Base-by-base conservation (phyloP, 2,797 vertebrate species). In the Pelochelys cantorii region DNA sequence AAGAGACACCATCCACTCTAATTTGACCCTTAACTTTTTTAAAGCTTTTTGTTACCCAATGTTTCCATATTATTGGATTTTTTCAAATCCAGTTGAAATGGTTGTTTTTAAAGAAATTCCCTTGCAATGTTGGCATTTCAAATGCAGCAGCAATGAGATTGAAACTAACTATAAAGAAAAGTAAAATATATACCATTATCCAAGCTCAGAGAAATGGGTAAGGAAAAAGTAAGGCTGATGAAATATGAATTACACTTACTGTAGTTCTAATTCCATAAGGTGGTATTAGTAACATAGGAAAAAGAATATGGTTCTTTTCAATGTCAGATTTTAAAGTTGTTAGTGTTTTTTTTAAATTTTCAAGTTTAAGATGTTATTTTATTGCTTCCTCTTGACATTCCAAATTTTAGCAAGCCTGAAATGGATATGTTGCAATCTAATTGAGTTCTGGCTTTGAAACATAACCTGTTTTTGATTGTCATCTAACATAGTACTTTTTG, bases 111-210 rank as follows among this genome's bases (percentile, higher is more conserved):
- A 93, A 92, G 81, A 57, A 77, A 71, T 90, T 94, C 86, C 71
- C 52, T 81, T 77, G 29, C 37, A 92, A 91, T 95, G 91, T 83
- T 86, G 79, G 71, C 85, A 93, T 15, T 86, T 84, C 71, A 74
- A 31, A n/a, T 62, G 52, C 5, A 88, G 15, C 48, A 90, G 88
- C 34, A 83, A 59, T 90, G 53, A 91, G 37, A 90, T 29, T 48
- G 34, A 94, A 86, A 37, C 54, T 94, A 42, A 78, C 56, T 17
- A 71, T 55, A 91, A 96, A 80, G 10, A 88, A 83, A 79, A 92
- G 65, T 52, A 94, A 94, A 53, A 5, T 20, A 71, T 37, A 11
- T 9, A 53, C 81, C 31, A 88, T 92, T 92, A 23, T 88, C 53
- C 81, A 81, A 81, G 56, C 90, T 90, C 84, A 88, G 27, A 25